Conservation (phyloP, 1,140 invertebrate genomes). For the Pemphigus obesinymphae region DNA sequence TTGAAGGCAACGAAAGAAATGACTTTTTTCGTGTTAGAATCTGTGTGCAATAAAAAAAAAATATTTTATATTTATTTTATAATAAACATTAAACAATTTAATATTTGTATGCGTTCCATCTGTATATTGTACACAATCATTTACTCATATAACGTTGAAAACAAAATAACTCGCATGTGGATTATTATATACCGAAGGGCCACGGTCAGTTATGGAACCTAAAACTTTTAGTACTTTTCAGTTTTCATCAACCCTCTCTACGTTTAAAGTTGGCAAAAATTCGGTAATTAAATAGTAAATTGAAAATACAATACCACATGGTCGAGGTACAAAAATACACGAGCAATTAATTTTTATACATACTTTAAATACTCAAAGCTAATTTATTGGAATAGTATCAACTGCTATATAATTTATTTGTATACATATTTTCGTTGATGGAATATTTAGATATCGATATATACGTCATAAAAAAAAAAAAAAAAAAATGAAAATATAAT, state of each 20-base stretch:
- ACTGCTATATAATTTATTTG: neutral
- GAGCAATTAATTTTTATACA: neutral
- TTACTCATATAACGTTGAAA: neutral
- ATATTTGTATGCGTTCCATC: neutral
- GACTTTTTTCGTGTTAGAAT: neutral
- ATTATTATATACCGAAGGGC: neutral
- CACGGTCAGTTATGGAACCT: neutral
- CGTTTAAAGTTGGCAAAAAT: neutral
- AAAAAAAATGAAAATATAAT: neutral
- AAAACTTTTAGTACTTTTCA: neutral
- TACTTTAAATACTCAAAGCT: neutral
- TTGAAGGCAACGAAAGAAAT: neutral
- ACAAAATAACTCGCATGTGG: neutral
- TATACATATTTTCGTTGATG: neutral
- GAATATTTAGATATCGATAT: neutral
- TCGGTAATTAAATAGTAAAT: neutral
- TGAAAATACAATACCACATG: neutral
- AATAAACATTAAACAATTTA: neutral
- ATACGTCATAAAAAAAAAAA: neutral
- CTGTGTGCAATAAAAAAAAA: no score
- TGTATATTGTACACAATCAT: neutral
- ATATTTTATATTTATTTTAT: neutral
- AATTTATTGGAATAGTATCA: slow-evolving; percentile 14
- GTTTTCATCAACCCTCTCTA: neutral
- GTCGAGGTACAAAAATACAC: neutral